Conservation (phyloP, 2,888 invertebrate genomes). For the Chesias legatella region DNA sequence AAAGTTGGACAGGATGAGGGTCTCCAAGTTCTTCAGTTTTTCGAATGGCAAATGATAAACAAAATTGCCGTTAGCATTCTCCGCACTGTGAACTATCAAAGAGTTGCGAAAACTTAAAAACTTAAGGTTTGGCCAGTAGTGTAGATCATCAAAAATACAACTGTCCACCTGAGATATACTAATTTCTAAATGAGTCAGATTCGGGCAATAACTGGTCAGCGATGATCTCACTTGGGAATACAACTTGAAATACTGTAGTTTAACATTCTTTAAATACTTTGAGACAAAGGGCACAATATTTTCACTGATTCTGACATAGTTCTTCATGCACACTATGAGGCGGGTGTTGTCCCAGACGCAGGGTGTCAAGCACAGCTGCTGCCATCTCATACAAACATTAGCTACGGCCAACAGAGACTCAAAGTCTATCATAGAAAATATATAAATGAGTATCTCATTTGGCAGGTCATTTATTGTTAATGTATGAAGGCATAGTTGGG, state of each 20-base stretch:
- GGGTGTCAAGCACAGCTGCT: slow-evolving; percentile 70
- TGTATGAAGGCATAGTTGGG: slow-evolving; percentile 47
- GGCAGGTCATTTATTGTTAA: slow-evolving; percentile 75
- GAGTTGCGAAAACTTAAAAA: slow-evolving; percentile 77
- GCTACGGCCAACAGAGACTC: slow-evolving; percentile 72
- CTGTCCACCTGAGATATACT: slow-evolving; percentile 78
- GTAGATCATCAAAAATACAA: slow-evolving; percentile 75
- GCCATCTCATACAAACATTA: slow-evolving; percentile 74
- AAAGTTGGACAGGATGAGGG: slow-evolving; percentile 72
- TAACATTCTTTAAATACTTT: slow-evolving; percentile 75
- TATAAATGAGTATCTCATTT: slow-evolving; percentile 75
- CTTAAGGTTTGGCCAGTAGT: slow-evolving; percentile 72
- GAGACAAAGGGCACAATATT: slow-evolving; percentile 77
- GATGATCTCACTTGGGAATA: slow-evolving; percentile 75
- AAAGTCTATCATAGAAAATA: slow-evolving; percentile 77
- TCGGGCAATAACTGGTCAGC: slow-evolving; percentile 73
- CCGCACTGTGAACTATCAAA: slow-evolving; percentile 68
- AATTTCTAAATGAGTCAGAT: slow-evolving; percentile 77
- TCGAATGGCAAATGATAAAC: slow-evolving; percentile 75
- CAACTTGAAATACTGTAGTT: slow-evolving; percentile 77
- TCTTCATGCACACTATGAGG: slow-evolving; percentile 76
- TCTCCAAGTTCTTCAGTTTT: slow-evolving; percentile 65
- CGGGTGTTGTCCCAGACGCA: slow-evolving; percentile 77
- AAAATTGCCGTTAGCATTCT: slow-evolving; percentile 71
- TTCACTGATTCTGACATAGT: slow-evolving; percentile 73